phyloP scores from a whole-genome alignment of 1,140 invertebrate genomes.

The Neoseiulus cucumeris region DNA sequence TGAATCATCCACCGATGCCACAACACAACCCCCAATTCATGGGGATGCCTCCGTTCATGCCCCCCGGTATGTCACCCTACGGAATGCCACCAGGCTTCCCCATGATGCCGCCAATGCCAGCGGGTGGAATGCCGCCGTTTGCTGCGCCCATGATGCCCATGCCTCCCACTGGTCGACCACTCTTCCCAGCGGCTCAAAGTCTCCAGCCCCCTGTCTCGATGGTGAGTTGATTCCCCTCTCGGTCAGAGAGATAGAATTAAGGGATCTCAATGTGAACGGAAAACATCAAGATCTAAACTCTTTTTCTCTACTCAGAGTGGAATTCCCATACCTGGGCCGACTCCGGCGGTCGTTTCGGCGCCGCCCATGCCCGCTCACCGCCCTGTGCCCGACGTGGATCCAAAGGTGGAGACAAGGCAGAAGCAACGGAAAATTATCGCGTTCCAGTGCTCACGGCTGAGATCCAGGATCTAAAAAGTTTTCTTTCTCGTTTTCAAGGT shows the following conservation, averaged over 20 bases:
- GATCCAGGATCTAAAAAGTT: not conserved
- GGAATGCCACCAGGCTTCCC: slow-evolving; percentile 1
- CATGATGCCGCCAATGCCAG: not conserved
- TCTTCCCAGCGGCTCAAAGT: slow-evolving; percentile 33
- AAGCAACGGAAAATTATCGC: not conserved
- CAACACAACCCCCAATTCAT: not conserved
- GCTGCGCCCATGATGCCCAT: not conserved
- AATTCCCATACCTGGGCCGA: not conserved
- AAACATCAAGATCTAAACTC: not conserved
- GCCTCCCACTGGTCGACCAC: not conserved
- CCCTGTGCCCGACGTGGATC: not conserved
- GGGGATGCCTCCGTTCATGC: slow-evolving; percentile 11
- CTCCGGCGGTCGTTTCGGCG: slow-evolving; percentile 12
- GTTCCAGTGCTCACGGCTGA: not conserved
- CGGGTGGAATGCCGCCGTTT: slow-evolving; percentile 12
- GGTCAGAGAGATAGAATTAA: not conserved
- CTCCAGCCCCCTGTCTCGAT: slow-evolving; percentile 21
- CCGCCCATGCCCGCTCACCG: slow-evolving; percentile 1
- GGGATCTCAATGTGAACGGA: not conserved
- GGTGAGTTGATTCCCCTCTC: not conserved
- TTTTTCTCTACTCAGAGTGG: not conserved
- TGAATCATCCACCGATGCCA: not conserved
- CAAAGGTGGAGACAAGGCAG: not conserved
- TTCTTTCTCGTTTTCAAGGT: slow-evolving; percentile 18
- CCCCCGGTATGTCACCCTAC: slow-evolving; percentile 11